phyloP scores from a whole-genome alignment of 2,888 invertebrate species.

The Harpagoxenus sublaevis region DNA sequence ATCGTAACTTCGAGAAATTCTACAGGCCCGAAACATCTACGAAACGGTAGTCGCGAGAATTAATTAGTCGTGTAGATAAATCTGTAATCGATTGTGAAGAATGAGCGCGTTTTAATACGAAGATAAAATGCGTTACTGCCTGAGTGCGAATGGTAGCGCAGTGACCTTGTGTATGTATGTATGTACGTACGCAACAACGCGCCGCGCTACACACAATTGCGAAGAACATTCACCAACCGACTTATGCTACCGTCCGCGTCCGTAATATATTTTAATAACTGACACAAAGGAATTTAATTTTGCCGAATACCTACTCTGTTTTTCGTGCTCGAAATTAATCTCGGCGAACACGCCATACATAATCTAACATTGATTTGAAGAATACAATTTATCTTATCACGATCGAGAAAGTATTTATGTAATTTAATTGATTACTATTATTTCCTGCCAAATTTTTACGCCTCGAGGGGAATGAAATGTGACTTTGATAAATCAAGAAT shows the following conservation, averaged over 20 bases:
- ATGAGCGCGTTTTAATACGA: not conserved
- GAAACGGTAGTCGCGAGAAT: not conserved
- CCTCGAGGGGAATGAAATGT: not conserved
- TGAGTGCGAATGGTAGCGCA: not conserved
- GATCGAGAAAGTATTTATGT: constrained; percentile 2
- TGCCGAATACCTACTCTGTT: not conserved
- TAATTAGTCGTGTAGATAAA: not conserved
- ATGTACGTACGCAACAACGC: too few species aligned
- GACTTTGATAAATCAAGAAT: not conserved
- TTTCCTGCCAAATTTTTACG: constrained; percentile 12
- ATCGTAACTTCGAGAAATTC: not conserved
- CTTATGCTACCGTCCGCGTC: not conserved
- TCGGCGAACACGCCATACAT: not conserved
- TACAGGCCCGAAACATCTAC: not conserved
- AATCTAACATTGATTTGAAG: not conserved
- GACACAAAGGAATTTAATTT: constrained; percentile 9
- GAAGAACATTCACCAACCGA: not conserved
- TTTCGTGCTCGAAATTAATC: not conserved
- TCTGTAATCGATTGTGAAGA: not conserved
- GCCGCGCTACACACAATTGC: not conserved
- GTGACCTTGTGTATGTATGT: not conserved
- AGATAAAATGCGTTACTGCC: not conserved
- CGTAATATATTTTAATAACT: not conserved
- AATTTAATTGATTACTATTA: constrained; percentile 4
- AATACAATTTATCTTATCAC: constrained; percentile 7